Conservation (phyloP, 1,140 invertebrate species). For the Nautilus pompilius region DNA sequence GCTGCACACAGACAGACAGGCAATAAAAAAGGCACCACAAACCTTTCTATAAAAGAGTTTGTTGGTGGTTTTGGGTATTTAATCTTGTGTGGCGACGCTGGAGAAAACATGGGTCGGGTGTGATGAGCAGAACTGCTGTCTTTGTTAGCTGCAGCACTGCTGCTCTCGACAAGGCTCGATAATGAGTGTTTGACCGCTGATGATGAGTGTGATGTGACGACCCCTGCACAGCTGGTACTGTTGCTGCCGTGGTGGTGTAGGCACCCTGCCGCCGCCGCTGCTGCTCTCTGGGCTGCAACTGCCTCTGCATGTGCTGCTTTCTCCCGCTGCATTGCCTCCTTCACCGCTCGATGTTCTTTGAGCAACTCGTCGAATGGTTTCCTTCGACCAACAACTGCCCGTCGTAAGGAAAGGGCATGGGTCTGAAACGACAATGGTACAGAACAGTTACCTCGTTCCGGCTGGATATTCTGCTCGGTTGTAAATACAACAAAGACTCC, state of each 20-base stretch:
- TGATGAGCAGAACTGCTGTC: too few species aligned
- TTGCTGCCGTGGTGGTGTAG: too few species aligned
- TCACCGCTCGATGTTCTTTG: constrained; percentile 69
- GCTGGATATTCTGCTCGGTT: too few species aligned
- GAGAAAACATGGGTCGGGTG: neutral
- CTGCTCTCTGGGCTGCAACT: constrained; percentile 13
- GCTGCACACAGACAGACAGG: too few species aligned
- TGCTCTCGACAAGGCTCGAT: neutral
- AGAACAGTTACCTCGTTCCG: too few species aligned
- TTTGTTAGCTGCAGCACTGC: neutral
- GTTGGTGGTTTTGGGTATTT: too few species aligned
- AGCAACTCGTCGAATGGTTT: constrained; percentile 78
- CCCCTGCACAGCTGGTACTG: neutral
- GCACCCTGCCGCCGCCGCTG: neutral
- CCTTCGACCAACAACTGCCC: constrained; percentile 70
- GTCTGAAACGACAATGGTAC: constrained; percentile 54
- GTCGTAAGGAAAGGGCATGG: constrained; percentile 71
- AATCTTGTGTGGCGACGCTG: constrained; percentile 15
- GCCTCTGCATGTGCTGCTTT: constrained; percentile 35
- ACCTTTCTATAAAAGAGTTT: too few species aligned
- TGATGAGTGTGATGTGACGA: neutral
- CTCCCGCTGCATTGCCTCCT: constrained; percentile 45
- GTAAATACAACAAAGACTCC: too few species aligned
- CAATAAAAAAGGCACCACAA: too few species aligned
- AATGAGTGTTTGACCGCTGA: neutral